Conservation (phyloP, 1,140 invertebrate species). For the Penaeus indicus region DNA sequence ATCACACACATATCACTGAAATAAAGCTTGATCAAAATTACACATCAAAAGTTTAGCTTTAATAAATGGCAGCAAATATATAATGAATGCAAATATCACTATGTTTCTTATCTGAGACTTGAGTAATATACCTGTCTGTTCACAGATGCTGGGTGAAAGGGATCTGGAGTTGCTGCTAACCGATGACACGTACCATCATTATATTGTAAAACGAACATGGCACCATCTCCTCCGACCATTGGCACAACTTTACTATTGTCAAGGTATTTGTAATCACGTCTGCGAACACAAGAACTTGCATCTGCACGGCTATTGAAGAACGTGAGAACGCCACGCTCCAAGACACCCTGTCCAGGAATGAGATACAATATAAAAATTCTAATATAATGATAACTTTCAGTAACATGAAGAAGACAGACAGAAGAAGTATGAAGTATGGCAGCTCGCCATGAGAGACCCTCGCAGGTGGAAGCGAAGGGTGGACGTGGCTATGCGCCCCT, state of each 20-base stretch:
- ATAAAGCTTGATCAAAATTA: conserved; percentile 5
- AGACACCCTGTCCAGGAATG: conserved; percentile 72
- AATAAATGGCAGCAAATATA: not conserved
- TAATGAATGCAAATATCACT: not conserved
- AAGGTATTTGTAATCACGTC: conserved; percentile 78
- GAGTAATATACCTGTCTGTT: conserved; percentile 70
- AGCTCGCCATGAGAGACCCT: too few species aligned
- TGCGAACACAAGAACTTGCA: conserved; percentile 74
- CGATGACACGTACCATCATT: conserved; percentile 77
- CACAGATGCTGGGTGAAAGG: conserved; percentile 64
- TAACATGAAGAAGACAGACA: too few species aligned
- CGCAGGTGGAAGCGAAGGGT: too few species aligned
- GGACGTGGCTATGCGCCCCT: too few species aligned
- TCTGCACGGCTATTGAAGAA: conserved; percentile 78
- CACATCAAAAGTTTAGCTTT: not conserved
- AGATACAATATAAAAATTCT: not conserved
- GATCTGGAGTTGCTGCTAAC: conserved; percentile 67
- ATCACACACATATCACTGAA: too few species aligned
- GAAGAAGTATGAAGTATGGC: too few species aligned
- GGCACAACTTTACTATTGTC: conserved; percentile 75
- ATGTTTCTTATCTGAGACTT: conserved; percentile 69
- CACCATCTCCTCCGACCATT: conserved; percentile 69
- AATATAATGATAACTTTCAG: too few species aligned
- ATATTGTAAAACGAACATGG: conserved; percentile 74
- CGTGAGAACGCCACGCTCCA: conserved; percentile 78